phyloP scores from a whole-genome alignment of 1,140 invertebrate species.

The Trialeurodes vaporariorum region DNA sequence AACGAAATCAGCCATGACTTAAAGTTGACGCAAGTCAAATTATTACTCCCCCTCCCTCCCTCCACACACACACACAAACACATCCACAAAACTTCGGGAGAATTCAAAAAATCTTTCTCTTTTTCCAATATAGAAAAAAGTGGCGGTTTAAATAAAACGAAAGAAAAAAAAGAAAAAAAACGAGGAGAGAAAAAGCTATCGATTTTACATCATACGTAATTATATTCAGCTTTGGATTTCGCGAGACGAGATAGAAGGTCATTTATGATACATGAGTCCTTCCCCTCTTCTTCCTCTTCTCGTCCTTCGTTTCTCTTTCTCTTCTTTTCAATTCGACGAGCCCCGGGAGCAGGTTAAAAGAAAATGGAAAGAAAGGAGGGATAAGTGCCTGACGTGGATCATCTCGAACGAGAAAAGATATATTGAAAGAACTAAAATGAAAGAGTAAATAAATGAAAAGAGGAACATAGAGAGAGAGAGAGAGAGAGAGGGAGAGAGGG shows the following conservation, averaged over 20 bases:
- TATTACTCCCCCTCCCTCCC: background rate
- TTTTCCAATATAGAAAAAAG: too few species aligned
- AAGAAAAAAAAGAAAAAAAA: too few species aligned
- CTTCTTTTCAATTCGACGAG: background rate
- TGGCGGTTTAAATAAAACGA: background rate
- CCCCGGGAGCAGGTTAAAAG: background rate
- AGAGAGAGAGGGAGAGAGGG: background rate
- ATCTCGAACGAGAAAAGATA: background rate
- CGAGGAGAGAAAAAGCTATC: background rate
- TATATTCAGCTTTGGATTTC: background rate
- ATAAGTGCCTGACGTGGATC: background rate
- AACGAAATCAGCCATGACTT: background rate
- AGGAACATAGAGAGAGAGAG: background rate
- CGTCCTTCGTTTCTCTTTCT: background rate
- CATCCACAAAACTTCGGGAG: too few species aligned
- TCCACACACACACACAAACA: too few species aligned
- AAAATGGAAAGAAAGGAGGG: background rate
- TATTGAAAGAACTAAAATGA: background rate
- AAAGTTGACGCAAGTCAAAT: background rate
- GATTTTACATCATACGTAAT: slow-evolving; percentile 1
- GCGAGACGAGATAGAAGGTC: background rate
- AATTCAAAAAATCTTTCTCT: background rate
- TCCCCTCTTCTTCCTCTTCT: background rate
- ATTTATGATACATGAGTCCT: background rate
- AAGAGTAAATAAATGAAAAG: slow-evolving; percentile 1